phyloP scores from a whole-genome alignment of 2,113 vertebrate genomes.

The Pachycephala philippinensis region DNA sequence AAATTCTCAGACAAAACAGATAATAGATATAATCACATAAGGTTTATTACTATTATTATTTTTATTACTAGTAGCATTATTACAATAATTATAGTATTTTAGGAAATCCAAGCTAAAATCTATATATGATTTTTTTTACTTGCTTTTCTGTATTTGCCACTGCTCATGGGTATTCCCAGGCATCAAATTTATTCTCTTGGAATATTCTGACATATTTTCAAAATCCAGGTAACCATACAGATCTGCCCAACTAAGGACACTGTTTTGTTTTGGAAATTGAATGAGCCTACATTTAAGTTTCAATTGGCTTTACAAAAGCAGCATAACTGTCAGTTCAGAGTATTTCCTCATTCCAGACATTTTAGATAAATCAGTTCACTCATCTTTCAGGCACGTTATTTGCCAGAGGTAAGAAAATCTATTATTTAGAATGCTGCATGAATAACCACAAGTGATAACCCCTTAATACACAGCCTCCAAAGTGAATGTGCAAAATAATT shows the following conservation, averaged over 20 bases:
- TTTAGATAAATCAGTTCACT: background rate
- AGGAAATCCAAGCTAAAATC: background rate
- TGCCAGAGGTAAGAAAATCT: background rate
- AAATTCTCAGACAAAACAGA: background rate
- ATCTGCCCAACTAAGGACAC: background rate
- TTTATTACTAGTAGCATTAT: background rate
- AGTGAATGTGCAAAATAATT: background rate
- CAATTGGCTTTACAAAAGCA: background rate
- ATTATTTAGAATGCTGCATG: background rate
- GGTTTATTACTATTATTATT: background rate
- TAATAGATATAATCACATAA: background rate
- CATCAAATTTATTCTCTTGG: background rate
- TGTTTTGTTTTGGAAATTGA: background rate
- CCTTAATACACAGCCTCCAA: background rate
- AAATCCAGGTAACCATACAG: background rate
- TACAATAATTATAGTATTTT: background rate
- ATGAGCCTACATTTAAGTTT: background rate
- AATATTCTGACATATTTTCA: background rate
- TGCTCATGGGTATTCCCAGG: background rate
- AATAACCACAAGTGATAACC: background rate
- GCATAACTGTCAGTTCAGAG: background rate
- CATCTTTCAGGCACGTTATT: background rate
- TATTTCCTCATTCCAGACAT: background rate
- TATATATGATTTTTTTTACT: background rate
- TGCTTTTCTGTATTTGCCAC: background rate